Evolutionary conservation across 1,140 invertebrate species (phyloP), one percentile per base, ranked within the genome.

Genomic region (Eumaeus atala): DNA sequence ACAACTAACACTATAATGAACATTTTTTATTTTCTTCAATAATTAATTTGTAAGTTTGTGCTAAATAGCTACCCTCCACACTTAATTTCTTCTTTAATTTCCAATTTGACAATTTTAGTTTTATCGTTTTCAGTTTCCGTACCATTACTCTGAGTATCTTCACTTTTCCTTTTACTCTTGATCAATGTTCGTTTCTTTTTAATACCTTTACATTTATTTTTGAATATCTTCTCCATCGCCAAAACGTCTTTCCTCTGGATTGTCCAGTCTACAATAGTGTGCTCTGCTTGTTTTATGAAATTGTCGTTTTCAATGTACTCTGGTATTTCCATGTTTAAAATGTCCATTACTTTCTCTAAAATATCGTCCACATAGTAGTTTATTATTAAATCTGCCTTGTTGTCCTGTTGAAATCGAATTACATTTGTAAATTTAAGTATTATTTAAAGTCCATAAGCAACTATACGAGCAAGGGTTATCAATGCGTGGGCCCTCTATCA

Each of bases 301-400:
- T 96, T 94, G 1, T 87, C 75, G 8, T 89, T 74, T 18, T 88
- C 77, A 48, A 89, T 88, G 73, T 97, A 97, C 37, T 90, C 87
- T 3, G 92, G 91, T 66, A 95, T 92, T 64, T 93, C 90, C 5
- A 96, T 58, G 18, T 90, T 89, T 28, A 97, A 83, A 50, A 91
- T 89, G 73, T 93, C 91, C 89, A 95, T 93, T 1, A 98, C 86
- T 68, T 91, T 90, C 54, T 89, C 87, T 73, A 98, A 91, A 35
- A 98, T 91, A 60, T 92, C 91, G 86, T 98, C 97, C 6, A 98
- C 94, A 87, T 96, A 97, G 34, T 92, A 91, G 71, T 96, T 93
- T 62, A 98, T 96, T 49, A 95, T 91, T 48, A 99, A 84, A 84
- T 97, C 93, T 28, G 95, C 95, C 87, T 97, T 95, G 70, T 95